Evolutionary conservation across 2,797 vertebrate species (phyloP), one percentile per base, ranked within the genome.

Genomic region (Champsocephalus esox): DNA sequence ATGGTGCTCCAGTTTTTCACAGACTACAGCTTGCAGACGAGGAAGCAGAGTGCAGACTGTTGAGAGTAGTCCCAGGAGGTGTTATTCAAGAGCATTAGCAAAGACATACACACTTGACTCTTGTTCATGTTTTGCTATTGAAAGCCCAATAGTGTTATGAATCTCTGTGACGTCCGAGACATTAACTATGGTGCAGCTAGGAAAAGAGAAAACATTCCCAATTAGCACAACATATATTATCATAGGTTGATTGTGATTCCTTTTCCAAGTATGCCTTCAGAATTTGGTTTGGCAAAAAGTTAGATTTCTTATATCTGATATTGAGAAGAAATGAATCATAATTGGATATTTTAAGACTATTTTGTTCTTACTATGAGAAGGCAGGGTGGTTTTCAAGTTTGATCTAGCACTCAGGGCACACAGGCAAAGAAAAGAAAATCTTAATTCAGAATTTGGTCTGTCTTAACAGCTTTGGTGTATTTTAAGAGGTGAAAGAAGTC

Each of bases 101-200:
- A 80, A 89, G 78, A 84, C 74, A 84, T 82, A 88, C 83, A 86
- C 87, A 88, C 89, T 91, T 86, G 77, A 90, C 86, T 92, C 77
- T 87, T 87, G 87, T 83, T 86, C 83, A 44, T 86, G 82, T 91
- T 91, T 87, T 86, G 82, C 54, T 87, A 70, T 88, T 87, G 75
- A 87, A 87, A 86, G 73, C 80, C 85, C 80, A 73, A 58, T 44
- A 88, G 85, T 81, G 78, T 86, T 82, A 87, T 87, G 83, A 88
- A 88, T 90, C 80, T 80, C 71, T 57, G 55, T 60, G 62, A 81
- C 50, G 16, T 89, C 80, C 69, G 74, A 89, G 81, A 90, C 75
- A 76, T 79, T 70, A 83, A 80, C 72, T 48, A 56, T 45, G 61
- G 70, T 73, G 83, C 48, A 65, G 84, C 62, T 60, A 17, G 12